These are phyloP conservation scores for Drosophila mulleri DNA, from an alignment of 2,888 invertebrate genomes.

Conservation along the genomic window DNA sequence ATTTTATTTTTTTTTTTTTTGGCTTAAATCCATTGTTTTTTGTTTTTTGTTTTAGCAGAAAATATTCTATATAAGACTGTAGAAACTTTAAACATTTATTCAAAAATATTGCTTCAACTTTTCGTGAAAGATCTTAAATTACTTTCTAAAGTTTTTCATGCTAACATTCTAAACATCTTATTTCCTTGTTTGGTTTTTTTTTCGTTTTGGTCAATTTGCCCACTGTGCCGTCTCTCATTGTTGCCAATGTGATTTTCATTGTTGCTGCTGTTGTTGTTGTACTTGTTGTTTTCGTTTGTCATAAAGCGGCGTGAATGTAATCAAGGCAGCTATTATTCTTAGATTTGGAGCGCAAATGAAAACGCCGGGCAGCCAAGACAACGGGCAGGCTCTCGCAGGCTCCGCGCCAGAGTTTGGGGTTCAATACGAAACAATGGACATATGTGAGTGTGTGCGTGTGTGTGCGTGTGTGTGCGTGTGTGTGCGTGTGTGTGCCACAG, in stretches of 20 bases:
- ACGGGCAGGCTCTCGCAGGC: neutral
- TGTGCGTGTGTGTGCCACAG: constrained; percentile 21
- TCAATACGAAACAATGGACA: constrained; percentile 70
- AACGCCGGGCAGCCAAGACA: constrained; percentile 47
- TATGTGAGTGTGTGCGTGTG: constrained; percentile 19
- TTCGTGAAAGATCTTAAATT: no score
- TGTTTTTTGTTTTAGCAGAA: no score
- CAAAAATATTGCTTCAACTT: no score
- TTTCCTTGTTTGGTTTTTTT: neutral
- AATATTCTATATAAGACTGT: no score
- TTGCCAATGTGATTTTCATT: constrained; percentile 37
- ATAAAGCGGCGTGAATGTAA: constrained; percentile 77
- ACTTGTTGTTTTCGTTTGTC: constrained; percentile 59
- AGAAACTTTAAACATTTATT: no score
- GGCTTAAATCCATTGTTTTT: no score
- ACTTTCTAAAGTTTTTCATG: neutral
- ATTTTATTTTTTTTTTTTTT: no score
- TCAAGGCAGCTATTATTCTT: constrained; percentile 77
- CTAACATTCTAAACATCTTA: neutral
- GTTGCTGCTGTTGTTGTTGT: constrained; percentile 19
- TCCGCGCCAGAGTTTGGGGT: constrained; percentile 28
- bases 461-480: constrained; percentile 28
- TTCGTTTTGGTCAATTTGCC: neutral
- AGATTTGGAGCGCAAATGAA: constrained; percentile 78
- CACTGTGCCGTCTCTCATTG: constrained; percentile 44